Percentiles rank a stretch among this genome's conserved stretches.
Conservation (phyloP, 2,113 vertebrate species). For the Mesembrinibis cayennensis region DNA sequence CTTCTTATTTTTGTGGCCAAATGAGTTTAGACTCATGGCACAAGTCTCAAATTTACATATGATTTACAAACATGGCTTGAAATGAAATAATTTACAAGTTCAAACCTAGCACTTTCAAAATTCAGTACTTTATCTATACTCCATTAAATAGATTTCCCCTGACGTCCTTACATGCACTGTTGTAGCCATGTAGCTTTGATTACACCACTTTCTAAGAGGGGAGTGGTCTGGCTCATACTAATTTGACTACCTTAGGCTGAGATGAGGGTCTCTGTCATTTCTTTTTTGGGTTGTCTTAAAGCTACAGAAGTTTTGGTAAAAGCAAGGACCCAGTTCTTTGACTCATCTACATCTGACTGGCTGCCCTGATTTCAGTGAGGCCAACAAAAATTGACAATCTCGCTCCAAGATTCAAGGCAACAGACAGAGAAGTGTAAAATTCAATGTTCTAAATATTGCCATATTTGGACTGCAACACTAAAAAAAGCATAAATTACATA, state of each 20-base stretch:
- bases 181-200: neutral
- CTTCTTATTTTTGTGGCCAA: neutral
- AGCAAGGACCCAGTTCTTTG: neutral
- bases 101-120: neutral
- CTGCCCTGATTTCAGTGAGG: neutral
- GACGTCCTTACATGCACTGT: neutral
- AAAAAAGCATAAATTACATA: neutral
- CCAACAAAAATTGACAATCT: neutral
- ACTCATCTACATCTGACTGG: neutral
- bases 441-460: neutral
- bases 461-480: neutral
- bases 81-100: neutral
- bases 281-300: neutral
- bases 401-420: neutral
- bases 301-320: neutral
- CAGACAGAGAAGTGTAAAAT: neutral
- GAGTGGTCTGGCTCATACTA: neutral
- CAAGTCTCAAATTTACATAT: neutral
- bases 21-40: neutral
- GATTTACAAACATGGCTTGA: neutral
- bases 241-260: neutral
- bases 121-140: neutral
- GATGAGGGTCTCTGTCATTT: neutral
- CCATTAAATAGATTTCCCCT: neutral
- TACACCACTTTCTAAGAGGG: neutral